phyloP scores from a whole-genome alignment of 2,113 vertebrate species.

The Oplegnathus fasciatus region DNA sequence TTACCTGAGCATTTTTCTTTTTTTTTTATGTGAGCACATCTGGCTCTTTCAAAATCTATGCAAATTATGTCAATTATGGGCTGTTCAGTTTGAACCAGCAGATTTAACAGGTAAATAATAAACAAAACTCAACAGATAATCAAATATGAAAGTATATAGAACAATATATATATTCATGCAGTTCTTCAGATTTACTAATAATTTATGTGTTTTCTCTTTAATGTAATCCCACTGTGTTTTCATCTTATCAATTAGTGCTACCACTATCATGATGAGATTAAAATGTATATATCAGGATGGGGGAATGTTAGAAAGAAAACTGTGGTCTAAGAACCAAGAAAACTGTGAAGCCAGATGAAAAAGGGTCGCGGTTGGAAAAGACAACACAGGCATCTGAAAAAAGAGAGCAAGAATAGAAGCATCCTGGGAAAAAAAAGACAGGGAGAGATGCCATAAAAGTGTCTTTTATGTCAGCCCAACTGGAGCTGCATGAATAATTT shows the following conservation, averaged over 20 bases:
- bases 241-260: constrained; percentile 3
- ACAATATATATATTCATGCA: background rate
- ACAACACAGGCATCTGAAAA: constrained; percentile 47
- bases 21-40: constrained; percentile 32
- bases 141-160: background rate
- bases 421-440: constrained; percentile 45
- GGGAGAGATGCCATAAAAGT: constrained; percentile 56
- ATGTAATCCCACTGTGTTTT: background rate
- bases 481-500: constrained; percentile 66
- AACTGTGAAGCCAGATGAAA: constrained; percentile 47
- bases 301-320: background rate
- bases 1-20: constrained; percentile 11
- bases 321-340: constrained; percentile 21
- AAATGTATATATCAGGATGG: background rate
- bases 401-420: constrained; percentile 48
- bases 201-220: background rate
- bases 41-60: constrained; percentile 37
- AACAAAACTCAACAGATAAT: background rate
- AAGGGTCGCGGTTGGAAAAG: constrained; percentile 36
- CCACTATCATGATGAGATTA: background rate
- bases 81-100: background rate
- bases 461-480: constrained; percentile 71
- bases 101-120: background rate
- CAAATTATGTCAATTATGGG: background rate
- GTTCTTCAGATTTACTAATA: background rate